These are phyloP conservation scores for Porites cylindrica DNA, from an alignment of 92 coral and sea anemone species.

Conservation along the genomic window DNA sequence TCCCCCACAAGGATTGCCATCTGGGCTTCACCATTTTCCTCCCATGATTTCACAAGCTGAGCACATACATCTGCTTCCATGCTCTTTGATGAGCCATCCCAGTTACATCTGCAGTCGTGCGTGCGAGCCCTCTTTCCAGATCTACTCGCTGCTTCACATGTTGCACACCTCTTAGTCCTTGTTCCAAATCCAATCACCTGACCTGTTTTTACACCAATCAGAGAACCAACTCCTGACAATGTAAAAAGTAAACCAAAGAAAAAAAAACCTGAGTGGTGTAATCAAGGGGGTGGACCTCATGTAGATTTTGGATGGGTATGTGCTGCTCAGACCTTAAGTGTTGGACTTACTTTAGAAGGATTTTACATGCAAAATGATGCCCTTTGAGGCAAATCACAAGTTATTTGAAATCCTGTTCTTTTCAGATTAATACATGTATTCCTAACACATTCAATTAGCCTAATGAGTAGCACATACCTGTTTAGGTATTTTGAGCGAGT, in stretches of 20 bases:
- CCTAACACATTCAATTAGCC: no score
- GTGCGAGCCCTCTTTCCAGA: background rate
- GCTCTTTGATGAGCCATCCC: conserved; percentile 40
- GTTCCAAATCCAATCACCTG: conserved; percentile 20
- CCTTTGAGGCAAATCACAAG: no score
- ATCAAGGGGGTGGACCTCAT: background rate
- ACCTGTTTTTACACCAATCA: conserved; percentile 25
- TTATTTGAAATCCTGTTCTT: no score
- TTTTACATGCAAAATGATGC: no score
- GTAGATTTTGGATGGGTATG: background rate
- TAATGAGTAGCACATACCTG: no score
- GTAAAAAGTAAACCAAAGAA: background rate
- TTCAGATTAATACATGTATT: no score
- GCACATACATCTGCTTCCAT: conserved; percentile 57
- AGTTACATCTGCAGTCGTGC: conserved; percentile 42
- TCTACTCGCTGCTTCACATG: conserved; percentile 32
- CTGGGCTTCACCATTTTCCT: background rate
- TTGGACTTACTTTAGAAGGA: no score
- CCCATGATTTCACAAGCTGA: conserved; percentile 21
- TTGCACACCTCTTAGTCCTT: conserved; percentile 24
- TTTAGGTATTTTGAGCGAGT: no score
- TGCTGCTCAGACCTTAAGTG: no score
- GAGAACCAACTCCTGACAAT: conserved; percentile 29
- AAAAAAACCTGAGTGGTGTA: background rate
- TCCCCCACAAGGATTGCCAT: conserved; percentile 45